Evolutionary conservation across 2,113 vertebrate species (phyloP).

Genomic region (Leptodactylus fuscus): DNA sequence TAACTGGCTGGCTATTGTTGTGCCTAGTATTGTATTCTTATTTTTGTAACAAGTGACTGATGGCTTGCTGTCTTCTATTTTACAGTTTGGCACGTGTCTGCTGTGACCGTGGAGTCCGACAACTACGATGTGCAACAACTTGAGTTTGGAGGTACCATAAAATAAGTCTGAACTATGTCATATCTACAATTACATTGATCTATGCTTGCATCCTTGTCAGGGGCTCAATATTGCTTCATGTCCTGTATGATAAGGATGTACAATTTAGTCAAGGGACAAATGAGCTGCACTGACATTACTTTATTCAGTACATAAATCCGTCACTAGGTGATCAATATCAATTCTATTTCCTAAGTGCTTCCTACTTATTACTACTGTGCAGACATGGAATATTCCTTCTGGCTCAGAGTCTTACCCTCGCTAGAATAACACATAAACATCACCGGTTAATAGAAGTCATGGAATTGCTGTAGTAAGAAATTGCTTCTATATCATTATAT

Average conservation of each 20-base stretch:
- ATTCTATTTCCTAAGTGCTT: slow-evolving; percentile 24
- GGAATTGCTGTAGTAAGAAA: too few relatives aligned
- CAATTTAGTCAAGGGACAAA: too few relatives aligned
- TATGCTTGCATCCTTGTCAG: not conserved
- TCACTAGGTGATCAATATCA: slow-evolving; percentile 6
- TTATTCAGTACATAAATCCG: not conserved
- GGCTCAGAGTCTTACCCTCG: not conserved
- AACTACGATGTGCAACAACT: slow-evolving; percentile 71
- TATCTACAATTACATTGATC: not conserved
- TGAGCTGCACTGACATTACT: not conserved
- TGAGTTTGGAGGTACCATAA: slow-evolving; percentile 78
- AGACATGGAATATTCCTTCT: not conserved
- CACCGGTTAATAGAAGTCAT: not conserved
- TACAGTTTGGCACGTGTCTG: slow-evolving; percentile 72
- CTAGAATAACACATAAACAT: not conserved
- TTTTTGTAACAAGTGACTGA: slow-evolving; percentile 1
- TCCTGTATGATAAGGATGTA: too few relatives aligned
- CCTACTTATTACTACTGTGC: too few relatives aligned
- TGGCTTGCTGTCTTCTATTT: not conserved
- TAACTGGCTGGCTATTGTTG: not conserved
- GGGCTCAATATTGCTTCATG: not conserved
- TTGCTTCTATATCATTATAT: too few relatives aligned
- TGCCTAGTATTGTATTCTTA: not conserved
- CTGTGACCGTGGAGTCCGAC: slow-evolving; percentile 70
- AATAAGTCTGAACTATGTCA: not conserved